Evolutionary conservation across 2,888 invertebrate species (phyloP), one percentile per base, ranked within the genome.

Genomic region (Zygothrica quintamaculata): DNA sequence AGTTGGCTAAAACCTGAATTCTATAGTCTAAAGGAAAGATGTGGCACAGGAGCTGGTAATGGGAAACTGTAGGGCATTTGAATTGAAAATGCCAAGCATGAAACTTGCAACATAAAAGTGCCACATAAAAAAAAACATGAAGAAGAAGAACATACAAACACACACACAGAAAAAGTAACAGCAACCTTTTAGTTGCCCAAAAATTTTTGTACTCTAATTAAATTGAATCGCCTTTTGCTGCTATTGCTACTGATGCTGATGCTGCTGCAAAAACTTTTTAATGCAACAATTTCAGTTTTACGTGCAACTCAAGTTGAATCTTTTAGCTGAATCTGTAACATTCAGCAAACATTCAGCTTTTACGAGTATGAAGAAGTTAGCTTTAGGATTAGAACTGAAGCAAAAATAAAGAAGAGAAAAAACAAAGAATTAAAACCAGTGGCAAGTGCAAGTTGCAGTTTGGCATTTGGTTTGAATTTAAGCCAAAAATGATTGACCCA

Each of bases 241-340:
- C 26, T 42, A 61, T 44, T 25, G 42, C 61, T 61, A 58, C n/a
- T n/a, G n/a, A n/a, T n/a, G n/a, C n/a, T n/a, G n/a, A n/a, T n/a
- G n/a, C n/a, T n/a, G n/a, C n/a, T n/a, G n/a, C n/a, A n/a, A 31
- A 74, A 84, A 78, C 65, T 84, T 84, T 82, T 78, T 76, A 81
- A 81, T 84, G 71, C 69, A 53, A 76, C 84, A 81, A n/a, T 76
- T 84, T 65, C 43, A 73, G 77, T 61, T 72, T 62, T 62, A 80
- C 77, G 75, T 70, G 62, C 55, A 12, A 3, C n/a, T 1, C 11
- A n/a, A n/a, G n/a, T n/a, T n/a, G 13, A 1, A 6, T 48, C 67
- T 64, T 67, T 74, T 55, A 52, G 53, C 48, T 74, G 64, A 65
- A 77, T 61, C 76, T 64, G 65, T 65, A 75, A 70, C 65, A 74